Base-by-base conservation (phyloP, 2,113 vertebrate genomes). In the Thryonomys swinderianus region DNA sequence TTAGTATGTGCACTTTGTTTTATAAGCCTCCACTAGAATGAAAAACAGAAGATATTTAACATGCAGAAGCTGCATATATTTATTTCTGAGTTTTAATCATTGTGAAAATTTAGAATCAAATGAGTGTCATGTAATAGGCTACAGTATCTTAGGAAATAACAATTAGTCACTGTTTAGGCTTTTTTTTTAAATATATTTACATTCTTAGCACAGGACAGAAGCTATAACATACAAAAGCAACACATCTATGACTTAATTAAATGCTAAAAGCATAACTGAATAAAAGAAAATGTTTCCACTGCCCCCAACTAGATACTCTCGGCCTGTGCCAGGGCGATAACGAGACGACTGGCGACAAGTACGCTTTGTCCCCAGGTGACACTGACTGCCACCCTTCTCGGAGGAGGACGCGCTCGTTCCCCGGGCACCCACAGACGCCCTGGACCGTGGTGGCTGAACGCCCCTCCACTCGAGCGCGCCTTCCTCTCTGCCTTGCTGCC, bases 41-140 rank as follows among this genome's bases (percentile, higher is more conserved):
- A 51, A 91, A 61, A 84, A 37, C 18, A 92, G 25, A 45, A 42
- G 16, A 40, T 80, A 79, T 91, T 93, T 85, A 81, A 67, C 42
- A 42, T 76, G 25, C 27, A 92, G 32, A 83, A 89, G 82, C 51
- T 67, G 16, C 42, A 13, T 40, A 0, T 66, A n/a, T 90, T 83
- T 85, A 79, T 80, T 79, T 51, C 30, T 87, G 86, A 91, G 64
- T 85, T 81, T 88, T 81, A 85, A 62, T 80, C 74, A 73, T 76
- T 37, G 48, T 61, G 53, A 89, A 76, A 93, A 79, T 92, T 45
- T 64, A 45, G 76, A 69, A 53, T 83, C 80, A 84, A 88, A 64
- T 74, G 55, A 62, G 12, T 88, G 61, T 59, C 88, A 4, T 32
- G 37, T 90, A 74, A 45, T 40, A 84, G 10, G 14, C 82, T 81